Evolutionary conservation across 1,140 invertebrate species (phyloP).

Genomic region (Drosophila busckii): DNA sequence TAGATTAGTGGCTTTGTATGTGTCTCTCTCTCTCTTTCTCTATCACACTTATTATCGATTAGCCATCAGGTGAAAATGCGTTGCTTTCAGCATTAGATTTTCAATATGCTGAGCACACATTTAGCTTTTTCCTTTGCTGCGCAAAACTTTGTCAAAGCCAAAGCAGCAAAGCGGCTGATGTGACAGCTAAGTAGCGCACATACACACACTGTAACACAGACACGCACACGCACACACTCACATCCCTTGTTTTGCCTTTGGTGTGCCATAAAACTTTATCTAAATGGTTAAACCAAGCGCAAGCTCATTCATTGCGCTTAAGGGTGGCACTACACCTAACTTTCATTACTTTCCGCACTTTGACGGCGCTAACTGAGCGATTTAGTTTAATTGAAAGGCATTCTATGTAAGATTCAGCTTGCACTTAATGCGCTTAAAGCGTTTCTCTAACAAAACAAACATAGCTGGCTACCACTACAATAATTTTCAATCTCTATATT

Average conservation of each 20-base stretch:
- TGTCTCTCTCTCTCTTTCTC: slow-evolving; percentile 31
- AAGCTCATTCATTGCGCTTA: slow-evolving; percentile 42
- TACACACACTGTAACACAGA: not conserved
- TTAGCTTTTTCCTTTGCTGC: slow-evolving; percentile 25
- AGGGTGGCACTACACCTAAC: slow-evolving; percentile 6
- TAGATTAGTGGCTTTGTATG: not conserved
- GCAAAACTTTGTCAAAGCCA: slow-evolving; percentile 65
- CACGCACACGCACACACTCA: not conserved
- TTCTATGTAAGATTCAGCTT: slow-evolving; percentile 50
- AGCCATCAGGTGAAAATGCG: slow-evolving; percentile 61
- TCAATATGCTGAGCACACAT: slow-evolving; percentile 62
- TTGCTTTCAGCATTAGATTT: slow-evolving; percentile 27
- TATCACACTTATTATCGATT: slow-evolving; percentile 64
- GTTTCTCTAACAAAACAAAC: not conserved
- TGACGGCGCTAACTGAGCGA: slow-evolving; percentile 36
- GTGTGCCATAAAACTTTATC: slow-evolving; percentile 73
- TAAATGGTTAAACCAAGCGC: slow-evolving; percentile 63
- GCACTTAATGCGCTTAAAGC: slow-evolving; percentile 19
- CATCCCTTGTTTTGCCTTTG: slow-evolving; percentile 32
- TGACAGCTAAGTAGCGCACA: slow-evolving; percentile 27
- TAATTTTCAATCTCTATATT: too few species aligned
- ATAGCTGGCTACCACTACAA: too few species aligned
- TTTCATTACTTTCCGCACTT: slow-evolving; percentile 45
- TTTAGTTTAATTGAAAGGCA: slow-evolving; percentile 58
- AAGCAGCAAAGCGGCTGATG: slow-evolving; percentile 36